phyloP scores from a whole-genome alignment of 2,113 vertebrate species.

The Lutjanus erythropterus region DNA sequence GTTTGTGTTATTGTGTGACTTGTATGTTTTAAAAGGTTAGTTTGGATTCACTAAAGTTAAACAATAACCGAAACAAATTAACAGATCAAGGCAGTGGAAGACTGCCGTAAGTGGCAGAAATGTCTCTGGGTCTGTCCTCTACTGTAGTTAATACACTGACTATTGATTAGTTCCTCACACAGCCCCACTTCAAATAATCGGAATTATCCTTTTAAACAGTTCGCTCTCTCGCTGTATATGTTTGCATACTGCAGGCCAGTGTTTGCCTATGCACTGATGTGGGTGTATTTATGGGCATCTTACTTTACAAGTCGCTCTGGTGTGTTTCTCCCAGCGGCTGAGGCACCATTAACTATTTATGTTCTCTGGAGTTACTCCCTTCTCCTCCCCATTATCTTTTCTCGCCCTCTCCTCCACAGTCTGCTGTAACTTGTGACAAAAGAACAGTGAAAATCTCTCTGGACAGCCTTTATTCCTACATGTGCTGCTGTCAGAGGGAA shows the following conservation, averaged over 20 bases:
- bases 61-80: too few species aligned
- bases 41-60: too few species aligned
- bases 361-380: conserved; percentile 38
- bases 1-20: too few species aligned
- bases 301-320: conserved; percentile 60
- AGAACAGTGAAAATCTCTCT: conserved; percentile 15
- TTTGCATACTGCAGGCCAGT: conserved; percentile 51
- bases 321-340: conserved; percentile 46
- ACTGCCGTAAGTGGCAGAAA: too few species aligned
- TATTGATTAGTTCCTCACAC: too few species aligned
- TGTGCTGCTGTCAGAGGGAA: conserved; percentile 31
- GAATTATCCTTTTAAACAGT: too few species aligned
- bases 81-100: too few species aligned
- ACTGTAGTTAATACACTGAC: too few species aligned
- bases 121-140: too few species aligned
- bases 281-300: conserved; percentile 55
- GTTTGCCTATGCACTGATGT: conserved; percentile 48
- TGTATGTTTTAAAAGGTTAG: too few species aligned
- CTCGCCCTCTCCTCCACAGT: conserved; percentile 5
- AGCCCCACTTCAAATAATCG: too few species aligned
- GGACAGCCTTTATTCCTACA: conserved; percentile 34
- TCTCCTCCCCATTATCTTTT: conserved; percentile 39
- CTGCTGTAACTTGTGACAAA: conserved; percentile 46
- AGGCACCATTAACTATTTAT: conserved; percentile 71
- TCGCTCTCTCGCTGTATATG: conserved; percentile 2